Base-by-base conservation (phyloP, 2,888 invertebrate genomes). In the Hipparchia semele region DNA sequence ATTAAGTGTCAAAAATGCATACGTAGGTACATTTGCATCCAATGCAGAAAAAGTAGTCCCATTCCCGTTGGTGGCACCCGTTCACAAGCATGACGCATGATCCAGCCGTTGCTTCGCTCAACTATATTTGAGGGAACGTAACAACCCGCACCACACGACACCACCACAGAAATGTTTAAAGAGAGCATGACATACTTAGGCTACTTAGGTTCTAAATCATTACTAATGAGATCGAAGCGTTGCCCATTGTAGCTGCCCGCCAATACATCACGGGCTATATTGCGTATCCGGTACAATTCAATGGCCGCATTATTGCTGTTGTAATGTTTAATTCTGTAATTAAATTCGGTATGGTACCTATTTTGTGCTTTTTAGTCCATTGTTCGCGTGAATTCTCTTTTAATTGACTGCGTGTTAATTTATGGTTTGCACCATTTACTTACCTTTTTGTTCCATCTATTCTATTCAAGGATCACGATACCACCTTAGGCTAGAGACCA, bases 221-320 rank as follows among this genome's bases (percentile, higher is more conserved):
- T 78, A 79, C 76, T 81, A 82, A 82, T 83, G 82, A 64, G 81
- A 77, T 81, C 81, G 79, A 81, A 73, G 72, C 66, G 46, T 62
- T 46, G 51, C 12, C 71, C 61, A 70, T 60, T 64, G 72, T 72
- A 61, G 64, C 64, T 33, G 67, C 64, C 12, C 39, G 45, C 33
- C 60, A n/a, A 62, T 64, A 51, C 64, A 64, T 64, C 49, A 65
- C 73, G 49, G 49, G 59, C 64, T 73, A 75, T 54, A 73, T 73
- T 73, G 70, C 68, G 70, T 75, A 64, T 72, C 70, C 72, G 46
- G 65, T 54, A 73, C 54, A 61, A 39, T 58, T 71, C n/a, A 70
- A 70, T 51, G 62, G 68, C 23, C 13, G 9, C 49, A 23, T 49
- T 67, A 66, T 66, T 54, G 45, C n/a, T 45, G 51, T 54, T 46